Evolutionary conservation across 2,113 vertebrate genomes (phyloP).

Genomic region (Pionites leucogaster): DNA sequence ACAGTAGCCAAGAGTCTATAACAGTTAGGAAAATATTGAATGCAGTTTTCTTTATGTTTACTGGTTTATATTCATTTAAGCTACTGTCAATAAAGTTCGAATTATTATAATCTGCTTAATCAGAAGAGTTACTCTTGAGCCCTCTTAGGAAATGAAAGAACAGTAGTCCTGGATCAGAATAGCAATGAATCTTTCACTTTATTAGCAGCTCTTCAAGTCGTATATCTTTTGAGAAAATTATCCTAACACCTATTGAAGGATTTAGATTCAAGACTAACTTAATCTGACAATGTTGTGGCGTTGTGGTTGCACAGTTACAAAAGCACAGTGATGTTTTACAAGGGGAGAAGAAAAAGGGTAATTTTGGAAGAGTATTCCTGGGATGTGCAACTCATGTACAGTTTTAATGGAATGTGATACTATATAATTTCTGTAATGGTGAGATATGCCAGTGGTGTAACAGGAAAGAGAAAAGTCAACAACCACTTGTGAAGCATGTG

Average conservation of each 20-base stretch:
- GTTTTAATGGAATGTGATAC: not conserved
- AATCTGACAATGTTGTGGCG: not conserved
- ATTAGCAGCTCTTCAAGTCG: not conserved
- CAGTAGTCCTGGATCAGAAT: not conserved
- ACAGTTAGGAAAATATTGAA: not conserved
- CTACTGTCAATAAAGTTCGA: not conserved
- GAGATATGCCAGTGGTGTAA: not conserved
- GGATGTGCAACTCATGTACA: not conserved
- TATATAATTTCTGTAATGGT: rapidly evolving
- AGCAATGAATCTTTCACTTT: not conserved
- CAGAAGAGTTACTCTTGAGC: not conserved
- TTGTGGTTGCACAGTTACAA: not conserved
- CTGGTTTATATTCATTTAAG: not conserved
- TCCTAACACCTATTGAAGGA: not conserved
- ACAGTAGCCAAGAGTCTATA: not conserved
- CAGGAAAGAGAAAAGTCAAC: not conserved
- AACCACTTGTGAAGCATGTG: not conserved
- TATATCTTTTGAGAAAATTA: not conserved
- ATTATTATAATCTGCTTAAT: not conserved
- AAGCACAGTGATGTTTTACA: not conserved
- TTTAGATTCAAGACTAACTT: not conserved
- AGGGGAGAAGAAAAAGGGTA: not conserved
- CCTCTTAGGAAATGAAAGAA: not conserved
- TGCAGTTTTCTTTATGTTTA: not conserved
- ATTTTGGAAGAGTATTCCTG: not conserved